These are phyloP conservation scores for Polydrusus pterygomalis DNA, from an alignment of 2,888 invertebrate species.

Conservation along the genomic window DNA sequence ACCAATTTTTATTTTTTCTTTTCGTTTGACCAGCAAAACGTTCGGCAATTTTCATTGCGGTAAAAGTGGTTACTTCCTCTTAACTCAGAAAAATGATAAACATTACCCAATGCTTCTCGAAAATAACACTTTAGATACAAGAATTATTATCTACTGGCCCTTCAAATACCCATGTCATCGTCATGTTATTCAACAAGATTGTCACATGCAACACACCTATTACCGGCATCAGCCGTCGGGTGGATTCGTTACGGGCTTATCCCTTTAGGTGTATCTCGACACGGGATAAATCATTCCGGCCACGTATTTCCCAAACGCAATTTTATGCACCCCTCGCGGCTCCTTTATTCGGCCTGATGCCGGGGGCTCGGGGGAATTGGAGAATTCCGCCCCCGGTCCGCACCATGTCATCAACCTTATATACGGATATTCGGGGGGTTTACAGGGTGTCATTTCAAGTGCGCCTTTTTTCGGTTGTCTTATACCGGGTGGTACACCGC, in stretches of 20 bases:
- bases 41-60: too few relatives aligned
- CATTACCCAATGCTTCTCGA: too few relatives aligned
- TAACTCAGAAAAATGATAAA: too few relatives aligned
- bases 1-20: too few relatives aligned
- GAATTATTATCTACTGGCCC: neutral
- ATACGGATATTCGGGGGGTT: slow-evolving; percentile 9
- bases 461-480: neutral
- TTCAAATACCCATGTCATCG: slow-evolving; percentile 16
- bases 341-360: slow-evolving; percentile 48
- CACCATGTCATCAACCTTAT: slow-evolving; percentile 50
- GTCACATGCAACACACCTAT: slow-evolving; percentile 30
- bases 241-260: slow-evolving; percentile 40
- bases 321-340: slow-evolving; percentile 56
- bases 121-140: neutral
- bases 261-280: slow-evolving; percentile 40
- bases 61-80: too few relatives aligned
- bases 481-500: too few relatives aligned
- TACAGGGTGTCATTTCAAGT: slow-evolving; percentile 2
- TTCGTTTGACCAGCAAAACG: too few relatives aligned
- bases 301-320: slow-evolving; percentile 55
- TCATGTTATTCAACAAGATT: slow-evolving; percentile 21
- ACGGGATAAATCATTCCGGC: slow-evolving; percentile 54
- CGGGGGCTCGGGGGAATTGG: slow-evolving; percentile 39
- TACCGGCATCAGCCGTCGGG: slow-evolving; percentile 17
- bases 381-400: slow-evolving; percentile 22